A percentile compares a stretch with the other conserved stretches of the same genome.
Conservation (phyloP, 2,113 vertebrate genomes). For the Geococcyx californianus region DNA sequence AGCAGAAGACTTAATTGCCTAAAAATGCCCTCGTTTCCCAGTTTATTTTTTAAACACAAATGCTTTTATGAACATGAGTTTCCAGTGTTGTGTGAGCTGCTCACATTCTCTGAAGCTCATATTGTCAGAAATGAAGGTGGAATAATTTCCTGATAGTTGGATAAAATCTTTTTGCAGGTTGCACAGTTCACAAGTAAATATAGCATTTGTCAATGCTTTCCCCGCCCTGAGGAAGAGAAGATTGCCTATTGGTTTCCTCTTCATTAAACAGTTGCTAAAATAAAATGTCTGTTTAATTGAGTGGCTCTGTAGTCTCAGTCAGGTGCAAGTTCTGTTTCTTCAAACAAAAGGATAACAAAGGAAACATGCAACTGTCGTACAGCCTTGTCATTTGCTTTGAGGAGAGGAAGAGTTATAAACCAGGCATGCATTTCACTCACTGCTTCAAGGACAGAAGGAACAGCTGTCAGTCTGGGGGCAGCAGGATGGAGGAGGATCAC, state of each 20-base stretch:
- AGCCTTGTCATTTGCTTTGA: not conserved
- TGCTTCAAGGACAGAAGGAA: slow-evolving; percentile 39
- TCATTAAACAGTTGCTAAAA: slow-evolving; percentile 44
- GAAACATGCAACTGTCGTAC: slow-evolving; percentile 6
- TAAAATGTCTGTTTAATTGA: slow-evolving; percentile 21
- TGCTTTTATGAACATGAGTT: not conserved
- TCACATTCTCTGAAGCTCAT: not conserved
- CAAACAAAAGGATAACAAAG: slow-evolving; percentile 40
- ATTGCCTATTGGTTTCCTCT: slow-evolving; percentile 37
- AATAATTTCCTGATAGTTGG: not conserved
- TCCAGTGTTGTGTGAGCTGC: not conserved
- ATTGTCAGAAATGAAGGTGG: not conserved
- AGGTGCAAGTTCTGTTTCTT: slow-evolving; percentile 26
- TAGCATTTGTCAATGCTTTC: slow-evolving; percentile 14
- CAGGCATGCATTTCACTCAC: not conserved
- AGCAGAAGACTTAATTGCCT: not conserved
- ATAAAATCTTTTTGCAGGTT: not conserved
- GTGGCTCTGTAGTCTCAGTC: not conserved
- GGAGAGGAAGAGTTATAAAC: not conserved
- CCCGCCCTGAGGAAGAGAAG: not conserved
- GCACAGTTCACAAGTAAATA: slow-evolving; percentile 30
- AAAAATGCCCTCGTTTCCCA: not conserved
- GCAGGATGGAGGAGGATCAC: slow-evolving; percentile 20
- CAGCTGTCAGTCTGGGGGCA: slow-evolving; percentile 40
- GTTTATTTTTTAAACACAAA: not conserved